These are phyloP conservation scores for Lonchura striata DNA, from an alignment of 2,113 vertebrate species.

Conservation along the genomic window DNA sequence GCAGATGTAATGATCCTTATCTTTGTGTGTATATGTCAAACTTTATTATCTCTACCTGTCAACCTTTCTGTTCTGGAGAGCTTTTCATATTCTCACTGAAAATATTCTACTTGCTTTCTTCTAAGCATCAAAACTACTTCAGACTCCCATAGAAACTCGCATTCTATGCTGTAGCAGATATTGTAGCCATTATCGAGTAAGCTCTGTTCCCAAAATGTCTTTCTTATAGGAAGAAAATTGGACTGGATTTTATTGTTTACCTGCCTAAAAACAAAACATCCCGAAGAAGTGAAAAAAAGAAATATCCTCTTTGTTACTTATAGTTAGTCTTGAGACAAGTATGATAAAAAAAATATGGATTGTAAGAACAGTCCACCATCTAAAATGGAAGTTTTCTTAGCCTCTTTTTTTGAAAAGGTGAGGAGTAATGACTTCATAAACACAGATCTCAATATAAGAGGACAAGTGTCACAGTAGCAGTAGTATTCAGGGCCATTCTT, in stretches of 20 bases:
- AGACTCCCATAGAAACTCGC: background rate
- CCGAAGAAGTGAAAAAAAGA: background rate
- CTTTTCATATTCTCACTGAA: conserved; percentile 22
- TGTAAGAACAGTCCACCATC: background rate
- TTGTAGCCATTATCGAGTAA: background rate
- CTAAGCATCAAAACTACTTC: background rate
- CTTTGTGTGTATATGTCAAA: background rate
- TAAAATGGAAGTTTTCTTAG: background rate
- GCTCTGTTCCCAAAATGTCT: background rate
- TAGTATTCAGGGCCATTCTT: background rate
- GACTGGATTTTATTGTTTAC: background rate
- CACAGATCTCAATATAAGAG: background rate
- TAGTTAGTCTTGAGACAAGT: background rate
- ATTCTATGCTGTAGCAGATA: background rate
- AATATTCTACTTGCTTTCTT: background rate
- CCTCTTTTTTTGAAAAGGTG: background rate
- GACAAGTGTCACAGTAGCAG: background rate
- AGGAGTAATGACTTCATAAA: background rate
- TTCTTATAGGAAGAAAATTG: background rate
- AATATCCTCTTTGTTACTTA: background rate
- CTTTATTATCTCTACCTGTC: conserved; percentile 23
- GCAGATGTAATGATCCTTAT: conserved; percentile 3
- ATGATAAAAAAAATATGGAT: background rate
- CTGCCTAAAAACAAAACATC: background rate
- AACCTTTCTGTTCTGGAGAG: background rate